These are phyloP conservation scores for Grammomys surdaster DNA, from an alignment of 2,113 vertebrate species.

Conservation along the genomic window DNA sequence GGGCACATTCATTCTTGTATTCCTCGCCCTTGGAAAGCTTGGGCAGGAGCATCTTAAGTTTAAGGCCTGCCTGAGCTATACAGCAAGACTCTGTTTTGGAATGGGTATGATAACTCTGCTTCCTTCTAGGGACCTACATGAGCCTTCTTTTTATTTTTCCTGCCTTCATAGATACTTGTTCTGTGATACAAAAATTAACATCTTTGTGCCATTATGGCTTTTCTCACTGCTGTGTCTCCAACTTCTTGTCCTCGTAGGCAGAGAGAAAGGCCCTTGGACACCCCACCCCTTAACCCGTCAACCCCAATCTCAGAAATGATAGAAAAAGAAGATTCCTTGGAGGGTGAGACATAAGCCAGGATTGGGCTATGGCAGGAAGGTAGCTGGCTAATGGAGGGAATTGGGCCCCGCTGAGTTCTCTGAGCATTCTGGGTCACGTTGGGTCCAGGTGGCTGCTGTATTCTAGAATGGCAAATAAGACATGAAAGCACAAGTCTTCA, in stretches of 20 bases:
- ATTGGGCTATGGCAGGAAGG: not conserved
- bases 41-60: not conserved
- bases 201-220: not conserved
- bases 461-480: not conserved
- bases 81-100: not conserved
- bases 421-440: not conserved
- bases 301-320: not conserved
- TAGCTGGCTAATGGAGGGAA: not conserved
- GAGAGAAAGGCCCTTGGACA: not conserved
- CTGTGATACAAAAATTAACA: not conserved
- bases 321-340: not conserved
- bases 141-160: not conserved
- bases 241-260: not conserved
- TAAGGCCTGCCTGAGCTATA: not conserved
- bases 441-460: not conserved
- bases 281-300: too few relatives aligned
- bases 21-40: not conserved
- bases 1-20: not conserved
- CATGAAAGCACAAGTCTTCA: not conserved
- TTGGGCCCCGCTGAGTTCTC: not conserved
- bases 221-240: not conserved
- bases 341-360: not conserved
- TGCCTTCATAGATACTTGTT: not conserved
- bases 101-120: not conserved
- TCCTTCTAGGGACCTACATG: rapidly evolving